phyloP scores from a whole-genome alignment of 2,113 vertebrate genomes.

The Numenius arquata region DNA sequence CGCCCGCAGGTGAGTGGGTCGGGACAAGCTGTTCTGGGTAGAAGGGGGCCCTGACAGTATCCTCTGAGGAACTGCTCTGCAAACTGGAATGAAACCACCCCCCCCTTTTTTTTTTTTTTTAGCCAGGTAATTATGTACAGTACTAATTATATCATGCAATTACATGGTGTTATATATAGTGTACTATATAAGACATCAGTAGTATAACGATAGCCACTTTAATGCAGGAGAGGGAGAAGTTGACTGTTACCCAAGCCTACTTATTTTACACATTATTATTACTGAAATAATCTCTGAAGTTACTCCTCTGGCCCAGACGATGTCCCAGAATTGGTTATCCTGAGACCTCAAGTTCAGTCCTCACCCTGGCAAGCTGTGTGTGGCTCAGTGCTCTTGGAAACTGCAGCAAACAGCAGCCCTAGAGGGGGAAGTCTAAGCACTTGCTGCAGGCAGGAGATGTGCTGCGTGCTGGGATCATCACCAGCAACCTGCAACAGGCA shows the following conservation, averaged over 20 bases:
- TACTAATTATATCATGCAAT: background rate
- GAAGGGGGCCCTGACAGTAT: background rate
- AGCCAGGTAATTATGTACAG: background rate
- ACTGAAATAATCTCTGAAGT: too few relatives aligned
- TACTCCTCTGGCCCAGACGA: background rate
- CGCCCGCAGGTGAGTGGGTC: background rate
- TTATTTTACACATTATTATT: background rate
- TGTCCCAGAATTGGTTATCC: background rate
- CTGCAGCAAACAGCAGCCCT: accelerated
- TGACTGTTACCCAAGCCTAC: background rate
- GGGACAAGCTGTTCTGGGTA: background rate
- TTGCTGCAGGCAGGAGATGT: background rate
- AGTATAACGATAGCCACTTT: background rate
- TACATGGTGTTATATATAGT: background rate
- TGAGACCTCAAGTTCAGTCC: background rate
- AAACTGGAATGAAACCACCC: background rate
- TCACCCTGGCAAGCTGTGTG: accelerated
- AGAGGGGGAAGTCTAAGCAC: background rate
- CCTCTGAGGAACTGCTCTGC: background rate
- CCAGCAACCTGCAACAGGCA: background rate
- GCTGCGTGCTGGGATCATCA: background rate
- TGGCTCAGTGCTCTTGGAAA: background rate
- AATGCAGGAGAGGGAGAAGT: background rate
- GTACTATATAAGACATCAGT: background rate
- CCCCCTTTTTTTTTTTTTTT: background rate